Percentiles rank a stretch among this genome's conserved stretches.
Evolutionary conservation across 2,797 vertebrate genomes (phyloP).

Genomic region (Mus spretus): DNA sequence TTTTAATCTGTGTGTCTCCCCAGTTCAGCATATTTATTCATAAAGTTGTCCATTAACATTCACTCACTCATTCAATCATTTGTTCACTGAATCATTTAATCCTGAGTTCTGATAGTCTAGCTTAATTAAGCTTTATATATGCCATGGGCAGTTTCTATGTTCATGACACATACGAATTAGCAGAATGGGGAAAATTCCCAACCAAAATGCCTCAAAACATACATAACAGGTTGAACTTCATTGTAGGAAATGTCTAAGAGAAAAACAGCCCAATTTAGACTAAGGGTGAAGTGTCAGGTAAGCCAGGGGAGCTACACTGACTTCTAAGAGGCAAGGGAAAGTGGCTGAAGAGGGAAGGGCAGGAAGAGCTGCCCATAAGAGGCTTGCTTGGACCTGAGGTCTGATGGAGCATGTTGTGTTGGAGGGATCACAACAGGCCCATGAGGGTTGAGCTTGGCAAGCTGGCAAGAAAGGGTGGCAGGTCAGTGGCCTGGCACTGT

Average conservation of each 20-base stretch:
- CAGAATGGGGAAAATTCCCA: neutral
- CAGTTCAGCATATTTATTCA: neutral
- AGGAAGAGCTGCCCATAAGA: neutral
- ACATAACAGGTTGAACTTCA: neutral
- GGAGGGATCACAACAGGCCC: neutral
- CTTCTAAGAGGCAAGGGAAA: neutral
- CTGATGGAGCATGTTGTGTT: neutral
- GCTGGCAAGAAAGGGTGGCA: neutral
- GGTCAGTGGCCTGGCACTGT: neutral
- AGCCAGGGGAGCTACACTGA: neutral
- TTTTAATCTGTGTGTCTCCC: neutral
- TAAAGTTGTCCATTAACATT: conserved; percentile 15
- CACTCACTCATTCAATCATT: neutral
- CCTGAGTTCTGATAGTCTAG: conserved; percentile 15
- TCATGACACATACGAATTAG: neutral
- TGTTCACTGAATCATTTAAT: neutral
- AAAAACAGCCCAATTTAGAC: neutral
- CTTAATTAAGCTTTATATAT: neutral
- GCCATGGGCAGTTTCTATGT: conserved; percentile 9
- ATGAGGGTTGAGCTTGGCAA: neutral
- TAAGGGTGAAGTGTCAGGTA: neutral
- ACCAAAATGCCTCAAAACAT: neutral
- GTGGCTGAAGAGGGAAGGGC: neutral
- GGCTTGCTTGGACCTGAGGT: neutral
- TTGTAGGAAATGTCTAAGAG: neutral